Conservation (phyloP, 2,888 invertebrate species). For the Thera britannica region DNA sequence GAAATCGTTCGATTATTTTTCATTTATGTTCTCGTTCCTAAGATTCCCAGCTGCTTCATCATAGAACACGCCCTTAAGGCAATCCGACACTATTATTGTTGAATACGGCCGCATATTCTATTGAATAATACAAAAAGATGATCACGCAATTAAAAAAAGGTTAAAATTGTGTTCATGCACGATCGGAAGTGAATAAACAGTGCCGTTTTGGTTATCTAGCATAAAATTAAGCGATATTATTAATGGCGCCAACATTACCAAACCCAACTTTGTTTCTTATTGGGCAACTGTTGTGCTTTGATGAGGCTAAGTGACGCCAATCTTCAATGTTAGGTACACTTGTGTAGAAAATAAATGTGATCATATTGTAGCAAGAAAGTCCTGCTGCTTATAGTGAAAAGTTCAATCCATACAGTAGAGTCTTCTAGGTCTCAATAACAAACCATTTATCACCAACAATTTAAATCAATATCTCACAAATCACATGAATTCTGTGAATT, state of each 20-base stretch:
- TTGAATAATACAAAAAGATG: background rate
- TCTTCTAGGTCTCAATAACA: constrained; percentile 22
- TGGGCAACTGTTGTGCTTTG: background rate
- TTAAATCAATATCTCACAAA: constrained; percentile 10
- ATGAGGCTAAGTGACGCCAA: background rate
- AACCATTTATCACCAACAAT: constrained; percentile 22
- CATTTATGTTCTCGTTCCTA: no score
- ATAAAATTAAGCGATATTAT: background rate
- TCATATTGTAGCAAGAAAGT: constrained; percentile 9
- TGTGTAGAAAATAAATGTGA: constrained; percentile 5
- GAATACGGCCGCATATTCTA: background rate
- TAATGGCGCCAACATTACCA: background rate
- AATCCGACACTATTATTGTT: background rate
- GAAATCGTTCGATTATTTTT: no score
- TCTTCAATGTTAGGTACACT: background rate
- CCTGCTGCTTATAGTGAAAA: constrained; percentile 6
- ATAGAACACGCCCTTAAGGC: no score
- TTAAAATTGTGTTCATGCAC: background rate
- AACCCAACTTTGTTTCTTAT: background rate
- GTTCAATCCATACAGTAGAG: constrained; percentile 18
- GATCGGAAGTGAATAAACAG: constrained; percentile 1
- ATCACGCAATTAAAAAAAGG: background rate
- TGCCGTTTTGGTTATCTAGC: constrained; percentile 20
- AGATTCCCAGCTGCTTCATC: no score
- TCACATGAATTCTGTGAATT: background rate